Evolutionary conservation across 2,888 invertebrate genomes (phyloP).

Genomic region (Caenorhabditis imperialis): DNA sequence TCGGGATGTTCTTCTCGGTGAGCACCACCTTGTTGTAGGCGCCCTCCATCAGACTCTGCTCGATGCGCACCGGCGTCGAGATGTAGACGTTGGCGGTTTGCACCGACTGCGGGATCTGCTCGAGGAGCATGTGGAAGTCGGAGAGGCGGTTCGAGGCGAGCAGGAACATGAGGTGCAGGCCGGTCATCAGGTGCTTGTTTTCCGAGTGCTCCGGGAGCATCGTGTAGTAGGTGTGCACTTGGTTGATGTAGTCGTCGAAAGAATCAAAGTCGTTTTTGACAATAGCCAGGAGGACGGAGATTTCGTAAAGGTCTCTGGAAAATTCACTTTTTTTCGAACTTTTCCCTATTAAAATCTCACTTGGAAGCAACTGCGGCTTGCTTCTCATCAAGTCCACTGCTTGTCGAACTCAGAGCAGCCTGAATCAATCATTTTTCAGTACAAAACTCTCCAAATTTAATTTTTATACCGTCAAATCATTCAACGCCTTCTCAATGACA

Average conservation of each 20-base stretch:
- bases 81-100: conserved; percentile 94
- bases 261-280: conserved; percentile 92
- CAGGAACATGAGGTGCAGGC: conserved; percentile 92
- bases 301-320: conserved; percentile 89
- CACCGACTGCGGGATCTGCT: conserved; percentile 90
- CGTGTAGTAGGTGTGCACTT: conserved; percentile 90
- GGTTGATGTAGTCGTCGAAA: conserved; percentile 97
- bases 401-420: conserved; percentile 11
- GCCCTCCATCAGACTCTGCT: conserved; percentile 99
- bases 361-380: conserved; percentile 31
- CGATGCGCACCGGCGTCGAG: conserved; percentile 92
- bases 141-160: conserved; percentile 92
- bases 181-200: conserved; percentile 93
- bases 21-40: conserved; percentile 95
- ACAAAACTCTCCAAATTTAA: background rate
- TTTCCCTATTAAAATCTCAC: conserved; percentile 8
- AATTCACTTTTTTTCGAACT: conserved; percentile 48
- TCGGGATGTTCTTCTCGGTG: conserved; percentile 94
- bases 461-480: conserved; percentile 56
- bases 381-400: conserved; percentile 26
- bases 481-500: conserved; percentile 57
- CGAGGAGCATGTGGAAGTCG: conserved; percentile 93
- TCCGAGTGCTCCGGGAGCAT: conserved; percentile 89
- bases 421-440: background rate
- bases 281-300: conserved; percentile 96